phyloP scores from a whole-genome alignment of 1,140 invertebrate species.

The Zophobas morio region DNA sequence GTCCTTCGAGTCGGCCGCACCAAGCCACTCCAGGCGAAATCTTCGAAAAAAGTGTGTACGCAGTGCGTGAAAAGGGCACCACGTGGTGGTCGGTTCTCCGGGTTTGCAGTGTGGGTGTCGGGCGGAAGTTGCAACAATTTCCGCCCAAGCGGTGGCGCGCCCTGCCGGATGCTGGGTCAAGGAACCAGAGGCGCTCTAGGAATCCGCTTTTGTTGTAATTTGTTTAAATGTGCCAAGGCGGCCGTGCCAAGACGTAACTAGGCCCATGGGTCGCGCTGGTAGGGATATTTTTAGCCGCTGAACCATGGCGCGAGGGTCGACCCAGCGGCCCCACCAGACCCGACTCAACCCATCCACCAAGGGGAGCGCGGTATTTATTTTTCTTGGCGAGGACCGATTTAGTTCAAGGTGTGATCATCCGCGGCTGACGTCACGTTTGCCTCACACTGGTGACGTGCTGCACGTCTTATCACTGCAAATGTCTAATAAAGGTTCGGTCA shows the following conservation, averaged over 20 bases:
- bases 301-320: not conserved
- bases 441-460: too few relatives aligned
- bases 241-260: too few relatives aligned
- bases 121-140: conserved; percentile 44
- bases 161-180: conserved; percentile 5
- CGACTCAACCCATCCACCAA: too few relatives aligned
- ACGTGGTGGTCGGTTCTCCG: not conserved
- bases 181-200: not conserved
- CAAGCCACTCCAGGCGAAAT: not conserved
- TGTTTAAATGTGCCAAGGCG: not conserved
- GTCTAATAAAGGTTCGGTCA: too few relatives aligned
- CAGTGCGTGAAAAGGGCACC: not conserved
- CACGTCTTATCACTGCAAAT: too few relatives aligned
- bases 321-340: too few relatives aligned
- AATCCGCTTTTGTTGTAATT: conserved; percentile 4
- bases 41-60: too few relatives aligned
- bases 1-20: conserved; percentile 71
- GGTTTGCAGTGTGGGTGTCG: not conserved
- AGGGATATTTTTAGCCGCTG: not conserved
- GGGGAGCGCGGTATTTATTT: not conserved
- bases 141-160: conserved; percentile 42
- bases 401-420: not conserved
- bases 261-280: not conserved
- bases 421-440: too few relatives aligned
- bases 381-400: not conserved